These are phyloP conservation scores for Scotopteryx bipunctaria DNA, from an alignment of 2,888 invertebrate genomes.

Conservation along the genomic window DNA sequence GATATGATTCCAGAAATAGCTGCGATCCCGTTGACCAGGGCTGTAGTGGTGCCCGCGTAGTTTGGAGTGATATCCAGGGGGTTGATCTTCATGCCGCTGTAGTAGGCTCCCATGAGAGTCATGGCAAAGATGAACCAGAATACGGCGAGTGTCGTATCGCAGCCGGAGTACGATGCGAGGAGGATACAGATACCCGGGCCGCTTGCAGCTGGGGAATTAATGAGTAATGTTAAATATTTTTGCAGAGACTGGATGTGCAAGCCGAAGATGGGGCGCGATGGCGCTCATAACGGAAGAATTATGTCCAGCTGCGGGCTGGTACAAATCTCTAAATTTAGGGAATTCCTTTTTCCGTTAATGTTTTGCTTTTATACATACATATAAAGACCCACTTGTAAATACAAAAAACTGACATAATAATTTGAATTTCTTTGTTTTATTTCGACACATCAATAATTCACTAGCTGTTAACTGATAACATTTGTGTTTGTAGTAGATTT, in stretches of 20 bases:
- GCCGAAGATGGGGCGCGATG: too few relatives aligned
- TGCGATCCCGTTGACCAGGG: conserved; percentile 86
- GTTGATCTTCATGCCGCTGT: conserved; percentile 87
- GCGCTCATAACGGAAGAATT: too few relatives aligned
- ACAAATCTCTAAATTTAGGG: too few relatives aligned
- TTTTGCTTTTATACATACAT: too few relatives aligned
- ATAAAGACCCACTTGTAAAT: too few relatives aligned
- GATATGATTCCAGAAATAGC: conserved; percentile 85
- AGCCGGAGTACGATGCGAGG: conserved; percentile 85
- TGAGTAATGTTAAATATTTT: too few relatives aligned
- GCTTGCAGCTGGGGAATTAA: conserved; percentile 78
- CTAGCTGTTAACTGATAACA: conserved; percentile 12
- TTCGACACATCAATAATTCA: conserved; percentile 4
- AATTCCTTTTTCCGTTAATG: too few relatives aligned
- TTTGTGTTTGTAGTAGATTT: not conserved
- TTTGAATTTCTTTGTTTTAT: not conserved
- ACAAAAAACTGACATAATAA: not conserved
- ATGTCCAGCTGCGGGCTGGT: too few relatives aligned
- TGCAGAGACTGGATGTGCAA: too few relatives aligned
- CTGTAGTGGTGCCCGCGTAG: conserved; percentile 86
- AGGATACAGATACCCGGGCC: conserved; percentile 86
- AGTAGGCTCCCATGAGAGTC: conserved; percentile 88
- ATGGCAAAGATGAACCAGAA: conserved; percentile 85
- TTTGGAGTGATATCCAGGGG: conserved; percentile 86
- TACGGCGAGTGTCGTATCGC: conserved; percentile 78